Evolutionary conservation across 2,113 vertebrate species (phyloP), one percentile per base, ranked within the genome.

Genomic region (Boulengeromyrus knoepffleri): DNA sequence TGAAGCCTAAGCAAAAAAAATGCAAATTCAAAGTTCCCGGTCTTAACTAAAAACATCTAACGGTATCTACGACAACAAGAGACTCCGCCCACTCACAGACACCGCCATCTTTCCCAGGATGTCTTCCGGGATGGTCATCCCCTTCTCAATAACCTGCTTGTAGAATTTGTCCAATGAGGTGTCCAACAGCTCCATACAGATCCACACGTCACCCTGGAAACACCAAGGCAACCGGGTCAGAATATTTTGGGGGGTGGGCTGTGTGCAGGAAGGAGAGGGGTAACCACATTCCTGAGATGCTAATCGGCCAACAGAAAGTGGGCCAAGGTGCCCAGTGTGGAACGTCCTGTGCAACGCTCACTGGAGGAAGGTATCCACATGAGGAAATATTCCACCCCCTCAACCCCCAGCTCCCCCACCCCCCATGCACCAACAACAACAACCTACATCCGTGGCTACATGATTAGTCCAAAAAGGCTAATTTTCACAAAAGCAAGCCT

Each of bases 141-240:
- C 96, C 94, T 97, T 98, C 95, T 99, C 98, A 53, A 98, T 98
- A 88, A 99, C 98, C 12, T 98, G 96, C 93, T 99, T 99, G 95
- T 99, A 99, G 95, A 99, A 99, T 92, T 99, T 99, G 93, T 99
- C 98, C 94, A 99, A 94, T 5, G 98, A 99, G 0, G 98, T 99
- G 94, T 99, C 98, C 98, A 99, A 99, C 92, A 99, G 95, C 94
- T 99, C 98, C 98, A 99, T 99, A 92, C 98, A 99, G 94, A 99
- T 99, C 98, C 98, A 99, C 49, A 99, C 98, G 0, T 99, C 98
- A 6, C 98, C 98, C 98, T 99, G 94, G 58, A 88, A 91, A 93
- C 91, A 90, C n/a, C 0, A 88, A 12, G 89, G 89, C 45, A 19
- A 19, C n/a, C 77, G 80, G 90, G 42, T 42, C 4, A 87, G 66